Conservation (phyloP, 2,888 invertebrate species). For the Hemicrepidius hirtus region DNA sequence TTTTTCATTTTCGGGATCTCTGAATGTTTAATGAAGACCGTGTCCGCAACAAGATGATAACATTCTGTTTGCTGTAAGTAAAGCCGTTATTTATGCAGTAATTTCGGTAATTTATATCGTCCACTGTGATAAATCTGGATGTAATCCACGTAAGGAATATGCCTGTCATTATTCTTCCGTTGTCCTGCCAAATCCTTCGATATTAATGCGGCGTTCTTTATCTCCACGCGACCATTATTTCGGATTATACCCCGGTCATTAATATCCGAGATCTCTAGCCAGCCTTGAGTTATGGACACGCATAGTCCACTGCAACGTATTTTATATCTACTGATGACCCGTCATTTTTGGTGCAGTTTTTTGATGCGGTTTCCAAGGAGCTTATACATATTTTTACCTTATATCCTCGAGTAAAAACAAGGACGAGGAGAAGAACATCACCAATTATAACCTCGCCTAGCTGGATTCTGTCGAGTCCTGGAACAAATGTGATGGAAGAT, state of each 20-base stretch:
- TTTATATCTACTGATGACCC: constrained; percentile 33
- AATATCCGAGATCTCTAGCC: constrained; percentile 53
- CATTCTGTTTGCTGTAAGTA: constrained; percentile 21
- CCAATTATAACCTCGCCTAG: constrained; percentile 22
- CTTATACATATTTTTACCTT: constrained; percentile 1
- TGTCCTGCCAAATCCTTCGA: constrained; percentile 57
- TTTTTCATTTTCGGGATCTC: constrained; percentile 1
- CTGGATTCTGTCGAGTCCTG: constrained; percentile 15
- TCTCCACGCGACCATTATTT: constrained; percentile 60
- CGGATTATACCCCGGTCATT: constrained; percentile 58
- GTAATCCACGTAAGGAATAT: constrained; percentile 54
- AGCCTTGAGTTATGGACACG: constrained; percentile 57
- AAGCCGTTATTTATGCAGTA: constrained; percentile 41
- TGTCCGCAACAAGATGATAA: constrained; percentile 11
- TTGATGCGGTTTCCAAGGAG: background rate
- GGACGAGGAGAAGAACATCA: background rate
- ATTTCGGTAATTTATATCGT: constrained; percentile 47
- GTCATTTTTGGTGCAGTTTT: constrained; percentile 24
- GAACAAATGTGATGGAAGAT: constrained; percentile 32
- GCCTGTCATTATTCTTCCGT: constrained; percentile 55
- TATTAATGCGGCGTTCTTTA: constrained; percentile 59
- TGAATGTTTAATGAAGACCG: constrained; percentile 21
- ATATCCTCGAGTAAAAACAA: constrained; percentile 10
- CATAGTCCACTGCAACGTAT: constrained; percentile 49
- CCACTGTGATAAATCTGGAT: constrained; percentile 43